These are phyloP conservation scores for Andrena marginata DNA, from an alignment of 2,888 invertebrate genomes.

Conservation along the genomic window DNA sequence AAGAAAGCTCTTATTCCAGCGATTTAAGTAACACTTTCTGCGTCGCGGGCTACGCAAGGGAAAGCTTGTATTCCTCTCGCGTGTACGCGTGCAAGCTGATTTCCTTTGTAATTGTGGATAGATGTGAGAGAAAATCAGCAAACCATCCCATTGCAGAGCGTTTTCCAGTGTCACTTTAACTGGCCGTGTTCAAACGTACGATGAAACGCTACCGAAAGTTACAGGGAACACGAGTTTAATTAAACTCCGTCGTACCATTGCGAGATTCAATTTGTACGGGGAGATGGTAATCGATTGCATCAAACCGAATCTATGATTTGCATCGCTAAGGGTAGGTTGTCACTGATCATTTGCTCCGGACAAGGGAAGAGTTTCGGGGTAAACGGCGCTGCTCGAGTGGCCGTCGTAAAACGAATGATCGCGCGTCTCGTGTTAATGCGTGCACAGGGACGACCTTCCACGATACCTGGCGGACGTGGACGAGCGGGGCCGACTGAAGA, in stretches of 20 bases:
- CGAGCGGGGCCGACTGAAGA: constrained; percentile 26
- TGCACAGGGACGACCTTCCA: not conserved
- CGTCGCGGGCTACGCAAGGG: no score
- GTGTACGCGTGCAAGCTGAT: not conserved
- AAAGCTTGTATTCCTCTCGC: no score
- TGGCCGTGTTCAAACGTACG: not conserved
- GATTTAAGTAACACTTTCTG: not conserved
- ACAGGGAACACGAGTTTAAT: constrained; percentile 32
- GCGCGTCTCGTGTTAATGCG: constrained; percentile 38
- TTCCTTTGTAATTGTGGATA: not conserved
- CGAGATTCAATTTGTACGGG: constrained; percentile 27
- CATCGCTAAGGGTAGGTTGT: not conserved
- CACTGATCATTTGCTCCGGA: constrained; percentile 22
- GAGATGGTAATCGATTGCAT: not conserved
- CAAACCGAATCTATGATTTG: constrained; percentile 22
- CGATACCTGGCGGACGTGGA: constrained; percentile 12
- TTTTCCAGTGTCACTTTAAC: constrained; percentile 11
- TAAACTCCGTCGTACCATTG: constrained; percentile 17
- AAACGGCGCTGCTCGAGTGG: not conserved
- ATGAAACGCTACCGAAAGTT: constrained; percentile 1
- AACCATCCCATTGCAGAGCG: no score
- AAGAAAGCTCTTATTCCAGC: not conserved
- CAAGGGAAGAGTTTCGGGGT: not conserved
- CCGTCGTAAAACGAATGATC: constrained; percentile 42
- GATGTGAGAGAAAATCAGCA: not conserved